Percentiles rank a stretch among this genome's conserved stretches.
phyloP scores from a whole-genome alignment of 2,113 vertebrate species.

The Colius striatus region DNA sequence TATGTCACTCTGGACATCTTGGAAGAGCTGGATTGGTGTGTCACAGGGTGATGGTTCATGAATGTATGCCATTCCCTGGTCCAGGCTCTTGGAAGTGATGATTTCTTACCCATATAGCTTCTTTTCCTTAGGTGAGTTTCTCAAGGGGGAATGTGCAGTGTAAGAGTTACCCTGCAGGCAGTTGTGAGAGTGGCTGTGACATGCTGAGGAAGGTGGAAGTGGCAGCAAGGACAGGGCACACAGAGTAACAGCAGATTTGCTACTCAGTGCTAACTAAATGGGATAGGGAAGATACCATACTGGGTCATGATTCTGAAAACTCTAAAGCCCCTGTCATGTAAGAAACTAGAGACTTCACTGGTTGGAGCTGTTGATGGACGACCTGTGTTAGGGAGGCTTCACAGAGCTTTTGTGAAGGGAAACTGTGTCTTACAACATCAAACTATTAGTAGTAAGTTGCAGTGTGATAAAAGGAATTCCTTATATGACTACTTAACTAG shows the following conservation, averaged over 20 bases:
- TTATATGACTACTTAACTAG: neutral
- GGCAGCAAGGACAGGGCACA: neutral
- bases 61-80: neutral
- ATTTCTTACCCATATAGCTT: neutral
- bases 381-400: neutral
- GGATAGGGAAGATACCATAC: neutral
- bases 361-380: neutral
- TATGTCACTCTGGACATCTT: neutral
- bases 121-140: neutral
- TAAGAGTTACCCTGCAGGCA: neutral
- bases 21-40: neutral
- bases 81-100: neutral
- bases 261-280: neutral
- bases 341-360: neutral
- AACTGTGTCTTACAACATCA: neutral
- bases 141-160: neutral
- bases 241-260: neutral
- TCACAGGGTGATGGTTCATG: neutral
- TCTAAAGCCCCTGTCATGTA: fast-evolving
- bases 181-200: neutral
- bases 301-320: neutral
- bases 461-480: neutral
- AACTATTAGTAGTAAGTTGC: neutral
- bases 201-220: neutral
- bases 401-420: neutral